These are phyloP conservation scores for Diorhabda carinulata DNA, from an alignment of 1,140 invertebrate species.

Conservation along the genomic window DNA sequence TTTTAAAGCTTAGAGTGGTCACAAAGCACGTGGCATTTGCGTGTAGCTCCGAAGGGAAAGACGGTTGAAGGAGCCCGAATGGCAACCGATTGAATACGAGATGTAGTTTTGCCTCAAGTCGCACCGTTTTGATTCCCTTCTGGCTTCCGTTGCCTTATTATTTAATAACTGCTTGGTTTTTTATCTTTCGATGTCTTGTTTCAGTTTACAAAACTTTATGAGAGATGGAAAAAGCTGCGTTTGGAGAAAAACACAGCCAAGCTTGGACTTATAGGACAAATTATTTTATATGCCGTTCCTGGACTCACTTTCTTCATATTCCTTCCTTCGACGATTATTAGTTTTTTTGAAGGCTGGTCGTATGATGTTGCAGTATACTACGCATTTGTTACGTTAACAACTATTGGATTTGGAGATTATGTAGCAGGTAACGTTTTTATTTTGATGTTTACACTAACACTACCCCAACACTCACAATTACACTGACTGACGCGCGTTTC, in stretches of 20 bases:
- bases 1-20: too few species aligned
- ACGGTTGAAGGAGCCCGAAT: too few species aligned
- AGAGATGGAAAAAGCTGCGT: constrained; percentile 72
- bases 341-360: constrained; percentile 82
- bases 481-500: too few species aligned
- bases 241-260: constrained; percentile 46
- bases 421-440: constrained; percentile 58
- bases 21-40: too few species aligned
- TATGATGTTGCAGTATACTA: constrained; percentile 90
- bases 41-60: too few species aligned
- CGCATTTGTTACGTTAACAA: constrained; percentile 87
- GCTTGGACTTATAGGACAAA: constrained; percentile 68
- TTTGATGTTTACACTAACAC: too few species aligned
- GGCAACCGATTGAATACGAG: too few species aligned
- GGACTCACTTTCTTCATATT: constrained; percentile 89
- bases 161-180: too few species aligned
- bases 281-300: constrained; percentile 75
- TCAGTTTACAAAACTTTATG: constrained; percentile 68
- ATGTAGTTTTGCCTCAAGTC: too few species aligned
- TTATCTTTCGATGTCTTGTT: constrained; percentile 24
- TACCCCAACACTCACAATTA: too few species aligned
- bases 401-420: constrained; percentile 91
- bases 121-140: too few species aligned
- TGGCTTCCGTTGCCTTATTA: too few species aligned
- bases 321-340: constrained; percentile 84